Percentiles rank a stretch among this genome's conserved stretches.
Evolutionary conservation across 2,113 vertebrate genomes (phyloP).

Genomic region (Carlito syrichta): DNA sequence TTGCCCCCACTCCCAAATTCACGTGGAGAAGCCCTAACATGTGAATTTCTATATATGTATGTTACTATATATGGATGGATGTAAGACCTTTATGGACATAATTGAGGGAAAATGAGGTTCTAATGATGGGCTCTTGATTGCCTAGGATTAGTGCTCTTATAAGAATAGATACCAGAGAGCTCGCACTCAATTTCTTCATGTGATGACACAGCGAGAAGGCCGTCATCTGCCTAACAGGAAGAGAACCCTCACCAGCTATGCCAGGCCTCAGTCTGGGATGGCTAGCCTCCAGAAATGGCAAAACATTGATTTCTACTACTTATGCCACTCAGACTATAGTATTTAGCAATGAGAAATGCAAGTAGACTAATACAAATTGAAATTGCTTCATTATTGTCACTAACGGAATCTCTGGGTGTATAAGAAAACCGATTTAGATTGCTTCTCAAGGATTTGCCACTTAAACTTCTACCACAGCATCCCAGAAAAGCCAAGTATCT

Average conservation of each 20-base stretch:
- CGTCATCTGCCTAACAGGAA: not conserved
- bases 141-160: not conserved
- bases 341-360: not conserved
- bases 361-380: not conserved
- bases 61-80: not conserved
- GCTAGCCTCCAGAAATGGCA: not conserved
- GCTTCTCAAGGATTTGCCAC: not conserved
- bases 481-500: not conserved
- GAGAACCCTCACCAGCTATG: not conserved
- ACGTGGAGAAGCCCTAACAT: rapidly evolving
- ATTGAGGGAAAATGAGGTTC: not conserved
- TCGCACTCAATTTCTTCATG: not conserved
- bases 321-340: not conserved
- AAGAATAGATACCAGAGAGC: not conserved
- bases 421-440: not conserved
- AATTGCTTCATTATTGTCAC: not conserved
- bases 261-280: not conserved
- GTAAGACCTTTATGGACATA: not conserved
- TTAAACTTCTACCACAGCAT: not conserved
- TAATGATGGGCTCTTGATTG: not conserved
- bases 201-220: not conserved
- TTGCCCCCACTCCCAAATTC: not conserved
- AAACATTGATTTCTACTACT: not conserved
- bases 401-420: not conserved
- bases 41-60: too few relatives aligned